These are phyloP conservation scores for Conops quadrifasciatus DNA, from an alignment of 2,888 invertebrate species.

Conservation along the genomic window DNA sequence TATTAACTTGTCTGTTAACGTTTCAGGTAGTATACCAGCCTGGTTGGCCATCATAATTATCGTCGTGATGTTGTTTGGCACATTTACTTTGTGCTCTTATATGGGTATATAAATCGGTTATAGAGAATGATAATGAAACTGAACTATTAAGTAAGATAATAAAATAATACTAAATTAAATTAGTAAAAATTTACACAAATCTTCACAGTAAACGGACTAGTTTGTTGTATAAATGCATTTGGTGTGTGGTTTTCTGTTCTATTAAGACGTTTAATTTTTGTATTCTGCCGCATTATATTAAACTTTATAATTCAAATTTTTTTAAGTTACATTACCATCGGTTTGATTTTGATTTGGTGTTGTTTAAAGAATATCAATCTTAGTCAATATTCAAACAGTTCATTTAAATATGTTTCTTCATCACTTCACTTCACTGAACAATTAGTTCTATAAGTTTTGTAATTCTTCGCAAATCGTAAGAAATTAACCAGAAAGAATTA, in stretches of 20 bases:
- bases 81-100: slow-evolving; percentile 85
- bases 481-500: no score
- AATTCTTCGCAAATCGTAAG: not conserved
- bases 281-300: no score
- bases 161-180: slow-evolving; percentile 2
- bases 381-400: no score
- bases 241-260: no score
- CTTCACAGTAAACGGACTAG: not conserved
- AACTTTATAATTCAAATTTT: no score
- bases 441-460: not conserved
- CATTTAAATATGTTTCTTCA: no score
- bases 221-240: no score
- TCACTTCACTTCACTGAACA: no score
- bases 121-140: not conserved
- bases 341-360: no score
- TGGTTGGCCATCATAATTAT: slow-evolving; percentile 83
- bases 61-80: slow-evolving; percentile 77
- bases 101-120: slow-evolving; percentile 72
- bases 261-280: no score
- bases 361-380: no score
- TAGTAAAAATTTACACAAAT: not conserved
- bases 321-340: no score
- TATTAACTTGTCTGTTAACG: slow-evolving; percentile 29
- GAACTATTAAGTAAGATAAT: slow-evolving; percentile 9
- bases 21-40: slow-evolving; percentile 79